Conservation (phyloP, 2,797 vertebrate genomes). For the Amniataba percoides region DNA sequence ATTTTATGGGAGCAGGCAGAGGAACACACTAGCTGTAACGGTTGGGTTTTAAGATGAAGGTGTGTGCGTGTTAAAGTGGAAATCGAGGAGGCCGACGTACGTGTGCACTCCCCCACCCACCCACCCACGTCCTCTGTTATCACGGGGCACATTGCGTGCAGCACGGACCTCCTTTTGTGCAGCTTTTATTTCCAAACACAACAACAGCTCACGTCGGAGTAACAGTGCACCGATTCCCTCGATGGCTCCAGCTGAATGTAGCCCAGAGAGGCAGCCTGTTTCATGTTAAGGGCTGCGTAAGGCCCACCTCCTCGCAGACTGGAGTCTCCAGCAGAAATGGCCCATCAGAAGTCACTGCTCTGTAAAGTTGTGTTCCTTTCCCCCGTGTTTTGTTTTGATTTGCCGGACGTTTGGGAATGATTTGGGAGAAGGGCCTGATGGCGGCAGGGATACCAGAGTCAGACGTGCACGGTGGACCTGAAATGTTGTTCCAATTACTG, state of each 20-base stretch:
- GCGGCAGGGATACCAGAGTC: conserved; percentile 78
- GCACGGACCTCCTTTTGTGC: conserved; percentile 35
- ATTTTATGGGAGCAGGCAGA: conserved; percentile 71
- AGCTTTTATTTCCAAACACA: conserved; percentile 60
- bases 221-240: conserved; percentile 44
- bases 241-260: conserved; percentile 49
- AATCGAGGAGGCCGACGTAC: conserved; percentile 26
- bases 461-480: conserved; percentile 72
- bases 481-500: conserved; percentile 89
- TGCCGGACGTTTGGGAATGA: conserved; percentile 85
- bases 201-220: conserved; percentile 47
- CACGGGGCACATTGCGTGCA: conserved; percentile 36
- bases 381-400: conserved; percentile 84
- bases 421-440: conserved; percentile 82
- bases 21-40: conserved; percentile 33
- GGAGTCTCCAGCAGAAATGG: conserved; percentile 76
- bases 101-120: not conserved
- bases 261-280: conserved; percentile 75
- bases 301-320: conserved; percentile 73
- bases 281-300: conserved; percentile 69
- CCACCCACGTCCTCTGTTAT: conserved; percentile 33
- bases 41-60: conserved; percentile 43
- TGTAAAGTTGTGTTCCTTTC: conserved; percentile 78
- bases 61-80: conserved; percentile 26
- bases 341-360: conserved; percentile 83